phyloP scores from a whole-genome alignment of 23 tunicate species.

The Halocynthia aurantium region DNA sequence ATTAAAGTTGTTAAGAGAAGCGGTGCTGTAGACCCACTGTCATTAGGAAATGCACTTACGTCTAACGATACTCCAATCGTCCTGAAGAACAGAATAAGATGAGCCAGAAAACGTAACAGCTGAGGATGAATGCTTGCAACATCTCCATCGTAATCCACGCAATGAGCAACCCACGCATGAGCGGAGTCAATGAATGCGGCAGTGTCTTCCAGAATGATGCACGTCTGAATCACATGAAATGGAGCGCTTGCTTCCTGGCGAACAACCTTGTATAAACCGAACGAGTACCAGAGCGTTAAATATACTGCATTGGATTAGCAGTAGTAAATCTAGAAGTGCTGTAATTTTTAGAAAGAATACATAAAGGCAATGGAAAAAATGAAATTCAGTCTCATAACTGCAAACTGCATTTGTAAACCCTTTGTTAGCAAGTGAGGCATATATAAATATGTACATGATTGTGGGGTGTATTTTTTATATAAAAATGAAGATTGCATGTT shows the following conservation, averaged over 20 bases:
- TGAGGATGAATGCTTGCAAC: slow-evolving; percentile 40
- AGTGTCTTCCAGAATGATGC: slow-evolving; percentile 65
- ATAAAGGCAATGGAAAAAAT: too few species aligned
- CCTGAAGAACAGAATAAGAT: slow-evolving; percentile 48
- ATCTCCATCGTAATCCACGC: slow-evolving; percentile 3
- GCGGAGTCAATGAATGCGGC: slow-evolving; percentile 37
- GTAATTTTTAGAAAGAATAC: too few species aligned
- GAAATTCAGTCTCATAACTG: too few species aligned
- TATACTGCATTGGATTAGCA: neutral
- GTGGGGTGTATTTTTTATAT: too few species aligned
- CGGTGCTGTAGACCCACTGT: too few species aligned
- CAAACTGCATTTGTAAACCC: too few species aligned
- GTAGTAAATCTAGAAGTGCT: too few species aligned
- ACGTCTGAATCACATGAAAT: slow-evolving; percentile 57
- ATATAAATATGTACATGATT: too few species aligned
- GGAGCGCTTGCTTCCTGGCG: slow-evolving; percentile 36
- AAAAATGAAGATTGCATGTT: too few species aligned
- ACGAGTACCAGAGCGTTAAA: neutral
- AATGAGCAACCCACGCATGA: slow-evolving; percentile 30
- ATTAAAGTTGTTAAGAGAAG: too few species aligned
- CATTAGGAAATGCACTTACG: slow-evolving; percentile 5
- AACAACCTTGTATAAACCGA: slow-evolving; percentile 12
- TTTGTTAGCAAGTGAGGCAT: too few species aligned
- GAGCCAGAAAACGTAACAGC: slow-evolving; percentile 66
- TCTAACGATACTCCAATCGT: slow-evolving; percentile 42